These are phyloP conservation scores for Megastigmus dorsalis DNA, from an alignment of 2,888 invertebrate species.

Conservation along the genomic window DNA sequence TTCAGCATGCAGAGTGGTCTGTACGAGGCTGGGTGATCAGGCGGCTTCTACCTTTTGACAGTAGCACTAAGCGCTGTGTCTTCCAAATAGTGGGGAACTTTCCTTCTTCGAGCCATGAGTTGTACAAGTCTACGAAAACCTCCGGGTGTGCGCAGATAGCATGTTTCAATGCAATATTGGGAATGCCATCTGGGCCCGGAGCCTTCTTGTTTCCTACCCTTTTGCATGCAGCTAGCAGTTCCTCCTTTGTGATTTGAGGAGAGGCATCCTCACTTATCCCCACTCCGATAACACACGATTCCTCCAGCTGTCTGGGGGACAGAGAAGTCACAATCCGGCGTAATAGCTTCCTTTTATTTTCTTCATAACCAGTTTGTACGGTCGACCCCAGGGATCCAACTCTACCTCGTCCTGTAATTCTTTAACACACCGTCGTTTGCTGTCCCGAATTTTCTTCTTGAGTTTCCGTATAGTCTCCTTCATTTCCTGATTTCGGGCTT, in stretches of 20 bases:
- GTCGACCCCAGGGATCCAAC: not conserved
- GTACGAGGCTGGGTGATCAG: not conserved
- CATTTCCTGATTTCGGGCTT: not conserved
- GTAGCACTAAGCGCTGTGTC: too few relatives aligned
- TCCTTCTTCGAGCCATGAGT: not conserved
- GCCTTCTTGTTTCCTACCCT: not conserved
- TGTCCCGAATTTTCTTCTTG: not conserved
- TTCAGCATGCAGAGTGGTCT: not conserved
- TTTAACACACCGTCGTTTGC: not conserved
- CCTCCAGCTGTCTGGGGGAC: not conserved
- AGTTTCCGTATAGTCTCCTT: too few relatives aligned
- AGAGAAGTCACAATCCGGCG: not conserved
- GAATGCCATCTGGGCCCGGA: too few relatives aligned
- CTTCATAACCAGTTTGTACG: not conserved
- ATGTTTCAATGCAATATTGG: too few relatives aligned
- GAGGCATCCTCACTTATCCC: too few relatives aligned
- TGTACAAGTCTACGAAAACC: constrained; percentile 1
- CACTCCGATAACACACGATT: constrained; percentile 43
- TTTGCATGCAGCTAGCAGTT: constrained; percentile 43
- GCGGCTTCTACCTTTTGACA: constrained; percentile 38
- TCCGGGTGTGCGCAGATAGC: not conserved
- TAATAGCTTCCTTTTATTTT: not conserved
- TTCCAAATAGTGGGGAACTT: constrained; percentile 32
- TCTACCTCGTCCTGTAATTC: not conserved
- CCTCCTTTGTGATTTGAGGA: constrained; percentile 43